Evolutionary conservation across 2,888 invertebrate species (phyloP).

Genomic region (Elmis aenea): DNA sequence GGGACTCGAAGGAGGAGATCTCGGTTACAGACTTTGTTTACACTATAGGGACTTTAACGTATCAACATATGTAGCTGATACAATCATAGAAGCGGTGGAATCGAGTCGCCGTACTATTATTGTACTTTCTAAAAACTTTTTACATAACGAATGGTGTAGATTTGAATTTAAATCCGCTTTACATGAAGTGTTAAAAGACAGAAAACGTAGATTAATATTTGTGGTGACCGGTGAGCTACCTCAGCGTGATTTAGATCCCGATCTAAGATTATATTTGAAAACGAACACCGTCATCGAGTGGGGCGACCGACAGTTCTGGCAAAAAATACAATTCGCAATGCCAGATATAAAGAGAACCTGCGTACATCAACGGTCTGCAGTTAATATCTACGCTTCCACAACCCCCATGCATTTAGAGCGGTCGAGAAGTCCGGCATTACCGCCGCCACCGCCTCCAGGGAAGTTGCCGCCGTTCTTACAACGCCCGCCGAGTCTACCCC

Average conservation of each 20-base stretch:
- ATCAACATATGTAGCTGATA: conserved; percentile 84
- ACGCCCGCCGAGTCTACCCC: conserved; percentile 46
- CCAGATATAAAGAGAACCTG: conserved; percentile 68
- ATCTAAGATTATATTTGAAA: conserved; percentile 83
- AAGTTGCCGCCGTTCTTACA: conserved; percentile 56
- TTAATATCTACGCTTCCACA: conserved; percentile 68
- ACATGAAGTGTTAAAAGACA: conserved; percentile 83
- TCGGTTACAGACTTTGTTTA: conserved; percentile 81
- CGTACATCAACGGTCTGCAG: conserved; percentile 61
- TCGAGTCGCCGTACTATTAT: conserved; percentile 85
- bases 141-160: conserved; percentile 92
- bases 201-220: conserved; percentile 81
- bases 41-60: conserved; percentile 90
- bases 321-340: conserved; percentile 87
- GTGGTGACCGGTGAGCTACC: conserved; percentile 86
- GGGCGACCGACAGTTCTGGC: conserved; percentile 96
- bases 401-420: conserved; percentile 45
- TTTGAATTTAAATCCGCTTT: conserved; percentile 93
- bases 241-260: conserved; percentile 83
- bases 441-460: conserved; percentile 55
- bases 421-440: conserved; percentile 57
- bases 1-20: conserved; percentile 76
- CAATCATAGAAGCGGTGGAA: conserved; percentile 88
- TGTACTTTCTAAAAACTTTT: conserved; percentile 86
- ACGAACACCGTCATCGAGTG: conserved; percentile 89